These are phyloP conservation scores for Psittacula cyanocephala DNA, from an alignment of 2,113 vertebrate species.

Conservation along the genomic window DNA sequence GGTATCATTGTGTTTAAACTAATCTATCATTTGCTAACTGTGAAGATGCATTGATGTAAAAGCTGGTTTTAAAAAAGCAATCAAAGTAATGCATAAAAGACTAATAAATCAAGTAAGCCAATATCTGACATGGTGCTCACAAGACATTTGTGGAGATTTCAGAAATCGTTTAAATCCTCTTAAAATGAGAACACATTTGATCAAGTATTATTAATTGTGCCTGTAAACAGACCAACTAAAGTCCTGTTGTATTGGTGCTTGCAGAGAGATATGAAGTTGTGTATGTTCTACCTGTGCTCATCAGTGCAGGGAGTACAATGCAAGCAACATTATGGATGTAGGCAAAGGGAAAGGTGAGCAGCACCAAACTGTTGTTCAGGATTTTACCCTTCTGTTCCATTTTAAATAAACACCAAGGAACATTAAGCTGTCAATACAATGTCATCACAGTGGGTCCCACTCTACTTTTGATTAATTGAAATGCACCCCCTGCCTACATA, in stretches of 20 bases:
- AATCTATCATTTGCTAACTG: not conserved
- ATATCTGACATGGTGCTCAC: not conserved
- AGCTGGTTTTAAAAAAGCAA: not conserved
- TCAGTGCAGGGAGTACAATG: not conserved
- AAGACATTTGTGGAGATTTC: not conserved
- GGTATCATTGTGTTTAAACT: not conserved
- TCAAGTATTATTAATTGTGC: not conserved
- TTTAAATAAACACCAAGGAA: not conserved
- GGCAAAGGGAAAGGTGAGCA: not conserved
- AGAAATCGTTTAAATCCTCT: not conserved
- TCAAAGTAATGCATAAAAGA: not conserved
- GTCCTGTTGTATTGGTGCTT: not conserved
- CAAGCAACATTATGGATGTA: too few relatives aligned
- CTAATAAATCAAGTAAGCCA: not conserved
- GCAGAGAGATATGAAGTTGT: not conserved
- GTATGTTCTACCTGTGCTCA: not conserved
- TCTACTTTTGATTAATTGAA: not conserved
- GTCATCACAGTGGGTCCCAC: not conserved
- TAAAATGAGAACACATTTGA: not conserved
- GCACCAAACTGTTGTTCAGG: not conserved
- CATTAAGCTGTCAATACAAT: not conserved
- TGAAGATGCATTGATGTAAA: not conserved
- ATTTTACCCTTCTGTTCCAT: not conserved
- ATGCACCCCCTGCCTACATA: not conserved
- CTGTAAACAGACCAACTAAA: not conserved